Base-by-base conservation (phyloP, 2,797 vertebrate species). In the Thunnus albacares region DNA sequence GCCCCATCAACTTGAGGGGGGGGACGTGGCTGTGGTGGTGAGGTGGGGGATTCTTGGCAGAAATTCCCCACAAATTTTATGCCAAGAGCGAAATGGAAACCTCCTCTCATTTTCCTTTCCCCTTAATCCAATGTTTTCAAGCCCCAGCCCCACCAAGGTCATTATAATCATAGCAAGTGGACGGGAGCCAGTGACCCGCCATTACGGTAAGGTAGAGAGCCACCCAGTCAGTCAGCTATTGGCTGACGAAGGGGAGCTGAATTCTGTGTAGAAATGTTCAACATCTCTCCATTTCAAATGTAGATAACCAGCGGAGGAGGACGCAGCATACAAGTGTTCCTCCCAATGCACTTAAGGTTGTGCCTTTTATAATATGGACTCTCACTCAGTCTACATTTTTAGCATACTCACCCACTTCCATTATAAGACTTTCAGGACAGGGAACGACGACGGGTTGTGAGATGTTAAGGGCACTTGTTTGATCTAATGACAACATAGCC, bases 21-120 rank as follows among this genome's bases (percentile, higher is more conserved):
- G 69, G 58, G 62, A 51, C n/a, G 61, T 56, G 78, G 83, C 59
- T 47, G 79, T 43, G 76, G 85, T 81, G 84, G 83, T 76, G 82
- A 84, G 81, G 83, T 66, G 84, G 83, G 84, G 83, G 84, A 76
- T 87, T 94, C 92, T 95, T 95, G 95, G 94, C 95, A 95, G 90
- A 95, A 93, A 90, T 93, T 91, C 84, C 89, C 90, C 82, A 82
- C 93, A 94, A 94, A 95, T 93, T 90, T 92, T 93, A 94, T 95
- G 95, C 95, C 95, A 96, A 95, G 93, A 94, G 92, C 58, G 91
- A 96, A 96, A 96, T 96, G 95, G 95, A 96, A 95, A 96, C 94
- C 95, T 92, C 94, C 94, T 94, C 92, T 94, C 92, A 93, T 96
- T 96, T 96, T 95, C 94, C 93, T 94, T 94, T 95, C 91, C 94